A percentile compares a stretch with the other conserved stretches of the same genome.
phyloP scores from a whole-genome alignment of 2,113 vertebrate genomes.

The Heterochromis multidens region DNA sequence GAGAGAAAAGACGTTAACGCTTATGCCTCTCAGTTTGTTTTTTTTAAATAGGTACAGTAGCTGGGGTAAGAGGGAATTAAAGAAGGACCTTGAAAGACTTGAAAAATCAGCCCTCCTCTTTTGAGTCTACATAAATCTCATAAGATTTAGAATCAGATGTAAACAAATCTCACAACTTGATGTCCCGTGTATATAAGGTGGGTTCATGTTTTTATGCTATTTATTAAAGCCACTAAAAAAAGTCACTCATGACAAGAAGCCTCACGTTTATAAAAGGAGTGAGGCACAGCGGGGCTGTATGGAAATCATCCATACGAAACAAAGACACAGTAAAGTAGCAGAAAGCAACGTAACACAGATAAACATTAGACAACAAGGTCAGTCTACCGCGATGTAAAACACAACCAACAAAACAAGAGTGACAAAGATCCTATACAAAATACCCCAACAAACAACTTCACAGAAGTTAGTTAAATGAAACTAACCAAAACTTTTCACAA shows the following conservation, averaged over 20 bases:
- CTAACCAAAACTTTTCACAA: slow-evolving; percentile 68
- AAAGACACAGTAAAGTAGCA: slow-evolving; percentile 1
- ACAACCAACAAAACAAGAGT: slow-evolving; percentile 30
- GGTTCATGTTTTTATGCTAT: neutral
- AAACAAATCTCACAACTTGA: slow-evolving; percentile 19
- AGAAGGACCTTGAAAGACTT: neutral
- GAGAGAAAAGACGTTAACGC: neutral
- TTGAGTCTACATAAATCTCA: slow-evolving; percentile 15
- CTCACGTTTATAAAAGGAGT: slow-evolving; percentile 18
- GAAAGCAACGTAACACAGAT: slow-evolving; percentile 66
- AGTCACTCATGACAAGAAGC: neutral
- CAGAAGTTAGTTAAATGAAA: slow-evolving; percentile 91
- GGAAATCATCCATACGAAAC: slow-evolving; percentile 14
- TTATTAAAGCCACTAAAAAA: neutral
- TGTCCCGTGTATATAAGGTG: neutral
- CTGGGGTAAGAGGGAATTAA: neutral
- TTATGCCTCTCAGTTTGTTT: neutral
- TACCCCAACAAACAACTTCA: slow-evolving; percentile 91
- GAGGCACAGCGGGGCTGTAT: slow-evolving; percentile 14
- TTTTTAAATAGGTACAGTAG: neutral
- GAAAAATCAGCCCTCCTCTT: neutral
- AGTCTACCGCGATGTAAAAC: slow-evolving; percentile 38
- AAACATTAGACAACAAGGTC: slow-evolving; percentile 60
- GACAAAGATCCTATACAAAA: slow-evolving; percentile 84
- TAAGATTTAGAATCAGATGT: slow-evolving; percentile 16